Evolutionary conservation across 2,113 vertebrate genomes (phyloP).

Genomic region (Cranoglanis bouderius): DNA sequence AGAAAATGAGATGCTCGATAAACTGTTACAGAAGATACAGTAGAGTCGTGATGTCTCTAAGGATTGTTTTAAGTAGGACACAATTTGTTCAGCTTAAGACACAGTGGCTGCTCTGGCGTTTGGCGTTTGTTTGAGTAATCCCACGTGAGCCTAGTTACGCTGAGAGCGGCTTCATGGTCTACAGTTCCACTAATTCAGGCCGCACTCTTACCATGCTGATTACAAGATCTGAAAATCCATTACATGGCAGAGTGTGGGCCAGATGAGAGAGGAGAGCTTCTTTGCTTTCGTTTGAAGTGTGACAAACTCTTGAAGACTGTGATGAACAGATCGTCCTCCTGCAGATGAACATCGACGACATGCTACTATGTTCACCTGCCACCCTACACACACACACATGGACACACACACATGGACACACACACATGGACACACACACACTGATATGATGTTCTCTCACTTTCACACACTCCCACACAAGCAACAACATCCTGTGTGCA

Average conservation of each 20-base stretch:
- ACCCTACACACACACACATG: not conserved
- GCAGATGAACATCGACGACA: not conserved
- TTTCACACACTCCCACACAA: slow-evolving; percentile 12
- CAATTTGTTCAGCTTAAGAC: slow-evolving; percentile 67
- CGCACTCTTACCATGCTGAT: not conserved
- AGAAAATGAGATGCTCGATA: not conserved
- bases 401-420: not conserved
- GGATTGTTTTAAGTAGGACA: slow-evolving; percentile 63
- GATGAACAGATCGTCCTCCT: not conserved
- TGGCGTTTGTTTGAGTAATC: slow-evolving; percentile 64
- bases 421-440: not conserved
- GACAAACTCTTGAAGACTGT: not conserved
- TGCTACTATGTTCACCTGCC: not conserved
- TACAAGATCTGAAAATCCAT: not conserved
- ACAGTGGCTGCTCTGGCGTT: slow-evolving; percentile 59
- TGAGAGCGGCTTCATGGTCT: slow-evolving; percentile 31
- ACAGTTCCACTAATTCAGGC: not conserved
- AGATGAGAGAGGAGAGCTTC: not conserved
- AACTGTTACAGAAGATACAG: not conserved
- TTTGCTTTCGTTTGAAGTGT: not conserved
- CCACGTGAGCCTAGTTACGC: slow-evolving; percentile 53
- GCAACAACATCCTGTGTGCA: not conserved
- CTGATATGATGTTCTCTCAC: slow-evolving; percentile 6
- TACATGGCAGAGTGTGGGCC: not conserved
- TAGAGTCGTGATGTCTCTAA: slow-evolving; percentile 46